Evolutionary conservation across 2,888 invertebrate genomes (phyloP).

Genomic region (Heliconius ethilla): DNA sequence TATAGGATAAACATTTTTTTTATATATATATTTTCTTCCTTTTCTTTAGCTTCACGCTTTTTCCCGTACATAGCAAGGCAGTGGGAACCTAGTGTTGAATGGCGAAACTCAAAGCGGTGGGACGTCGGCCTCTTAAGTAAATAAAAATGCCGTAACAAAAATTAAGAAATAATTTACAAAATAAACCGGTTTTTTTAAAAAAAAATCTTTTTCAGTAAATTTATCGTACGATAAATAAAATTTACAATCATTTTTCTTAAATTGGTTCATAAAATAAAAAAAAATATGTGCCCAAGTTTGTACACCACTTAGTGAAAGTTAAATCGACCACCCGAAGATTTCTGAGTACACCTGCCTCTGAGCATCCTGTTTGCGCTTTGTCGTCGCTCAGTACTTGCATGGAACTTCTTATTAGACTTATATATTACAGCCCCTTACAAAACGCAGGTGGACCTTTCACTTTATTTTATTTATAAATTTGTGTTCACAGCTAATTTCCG

Average conservation of each 20-base stretch:
- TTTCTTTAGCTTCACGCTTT: not conserved
- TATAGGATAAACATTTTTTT: not conserved
- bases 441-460: conserved; percentile 11
- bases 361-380: conserved; percentile 41
- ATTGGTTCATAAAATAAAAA: not conserved
- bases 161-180: too few species aligned
- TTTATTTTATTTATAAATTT: conserved; percentile 14
- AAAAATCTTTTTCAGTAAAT: too few species aligned
- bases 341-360: conserved; percentile 39
- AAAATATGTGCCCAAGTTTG: conserved; percentile 34
- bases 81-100: too few species aligned
- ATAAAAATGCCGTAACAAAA: too few species aligned
- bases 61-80: not conserved
- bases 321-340: conserved; percentile 43
- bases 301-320: conserved; percentile 37
- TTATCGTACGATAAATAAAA: too few species aligned
- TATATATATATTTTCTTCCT: not conserved
- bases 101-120: too few species aligned
- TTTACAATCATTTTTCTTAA: too few species aligned
- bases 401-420: conserved; percentile 35
- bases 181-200: too few species aligned
- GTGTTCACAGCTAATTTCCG: not conserved
- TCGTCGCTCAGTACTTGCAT: conserved; percentile 25
- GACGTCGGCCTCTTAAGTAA: too few species aligned
- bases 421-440: conserved; percentile 24